phyloP scores from a whole-genome alignment of 2,888 invertebrate species.

The Leucophenga maculata region DNA sequence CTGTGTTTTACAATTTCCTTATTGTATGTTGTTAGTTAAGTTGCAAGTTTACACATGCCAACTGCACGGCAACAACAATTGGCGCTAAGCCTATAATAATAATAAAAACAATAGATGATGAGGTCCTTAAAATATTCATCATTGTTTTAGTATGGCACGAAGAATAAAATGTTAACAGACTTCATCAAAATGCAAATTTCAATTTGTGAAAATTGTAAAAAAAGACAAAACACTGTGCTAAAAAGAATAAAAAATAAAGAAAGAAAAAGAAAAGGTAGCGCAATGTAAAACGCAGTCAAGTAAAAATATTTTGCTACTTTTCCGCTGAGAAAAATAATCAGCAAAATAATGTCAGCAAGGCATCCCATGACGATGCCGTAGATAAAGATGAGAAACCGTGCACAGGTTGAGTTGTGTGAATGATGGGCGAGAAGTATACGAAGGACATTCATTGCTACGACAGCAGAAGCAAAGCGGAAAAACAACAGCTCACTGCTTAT shows the following conservation, averaged over 20 bases:
- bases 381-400: constrained; percentile 5
- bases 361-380: constrained; percentile 39
- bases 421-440: not conserved
- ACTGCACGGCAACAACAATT: too few relatives aligned
- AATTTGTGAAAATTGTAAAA: constrained; percentile 51
- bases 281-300: constrained; percentile 35
- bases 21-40: too few relatives aligned
- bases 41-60: too few relatives aligned
- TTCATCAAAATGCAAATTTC: constrained; percentile 66
- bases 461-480: constrained; percentile 28
- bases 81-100: too few relatives aligned
- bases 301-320: constrained; percentile 60
- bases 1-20: too few relatives aligned
- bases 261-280: not conserved
- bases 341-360: constrained; percentile 34
- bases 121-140: too few relatives aligned
- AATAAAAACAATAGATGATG: too few relatives aligned
- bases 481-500: not conserved
- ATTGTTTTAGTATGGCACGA: too few relatives aligned
- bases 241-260: not conserved
- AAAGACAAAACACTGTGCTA: constrained; percentile 27
- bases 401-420: not conserved
- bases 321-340: constrained; percentile 53
- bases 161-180: constrained; percentile 32
- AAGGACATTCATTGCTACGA: not conserved